A percentile compares a stretch with the other conserved stretches of the same genome.
These are phyloP conservation scores for Eueides isabella DNA, from an alignment of 1,140 invertebrate species.

Conservation along the genomic window DNA sequence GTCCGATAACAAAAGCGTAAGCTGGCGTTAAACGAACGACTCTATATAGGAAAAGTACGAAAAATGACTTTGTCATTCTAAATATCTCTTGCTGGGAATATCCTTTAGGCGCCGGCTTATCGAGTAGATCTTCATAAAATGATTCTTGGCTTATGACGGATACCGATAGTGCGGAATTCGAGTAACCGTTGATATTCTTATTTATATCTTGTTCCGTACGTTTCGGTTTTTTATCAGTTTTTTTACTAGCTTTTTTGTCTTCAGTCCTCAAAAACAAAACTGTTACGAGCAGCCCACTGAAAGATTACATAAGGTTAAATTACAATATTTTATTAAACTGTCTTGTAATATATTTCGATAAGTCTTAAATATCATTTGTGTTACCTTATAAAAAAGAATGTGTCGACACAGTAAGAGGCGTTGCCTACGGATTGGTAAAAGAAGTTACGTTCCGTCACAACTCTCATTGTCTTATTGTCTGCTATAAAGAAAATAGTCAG, in stretches of 20 bases:
- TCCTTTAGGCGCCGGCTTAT: slow-evolving; percentile 54
- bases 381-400: slow-evolving; percentile 94
- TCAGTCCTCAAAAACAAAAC: slow-evolving; percentile 87
- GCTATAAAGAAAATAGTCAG: slow-evolving; percentile 90
- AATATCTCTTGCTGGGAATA: slow-evolving; percentile 58
- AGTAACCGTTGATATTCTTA: slow-evolving; percentile 69
- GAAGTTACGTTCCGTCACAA: slow-evolving; percentile 89
- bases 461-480: slow-evolving; percentile 89
- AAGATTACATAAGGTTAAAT: slow-evolving; percentile 12
- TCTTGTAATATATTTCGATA: background rate
- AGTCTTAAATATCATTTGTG: slow-evolving; percentile 1
- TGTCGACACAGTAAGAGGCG: slow-evolving; percentile 95
- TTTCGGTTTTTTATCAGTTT: slow-evolving; percentile 43
- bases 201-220: slow-evolving; percentile 59
- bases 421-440: slow-evolving; percentile 93
- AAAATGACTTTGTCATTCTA: slow-evolving; percentile 61
- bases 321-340: background rate
- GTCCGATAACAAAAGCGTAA: slow-evolving; percentile 89
- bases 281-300: slow-evolving; percentile 89
- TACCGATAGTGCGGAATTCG: slow-evolving; percentile 70
- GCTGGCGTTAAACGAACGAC: slow-evolving; percentile 89
- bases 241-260: slow-evolving; percentile 70
- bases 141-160: slow-evolving; percentile 74
- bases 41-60: slow-evolving; percentile 66
- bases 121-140: slow-evolving; percentile 69